Evolutionary conservation across 2,888 invertebrate species (phyloP).

Genomic region (Amphipoea lucens): DNA sequence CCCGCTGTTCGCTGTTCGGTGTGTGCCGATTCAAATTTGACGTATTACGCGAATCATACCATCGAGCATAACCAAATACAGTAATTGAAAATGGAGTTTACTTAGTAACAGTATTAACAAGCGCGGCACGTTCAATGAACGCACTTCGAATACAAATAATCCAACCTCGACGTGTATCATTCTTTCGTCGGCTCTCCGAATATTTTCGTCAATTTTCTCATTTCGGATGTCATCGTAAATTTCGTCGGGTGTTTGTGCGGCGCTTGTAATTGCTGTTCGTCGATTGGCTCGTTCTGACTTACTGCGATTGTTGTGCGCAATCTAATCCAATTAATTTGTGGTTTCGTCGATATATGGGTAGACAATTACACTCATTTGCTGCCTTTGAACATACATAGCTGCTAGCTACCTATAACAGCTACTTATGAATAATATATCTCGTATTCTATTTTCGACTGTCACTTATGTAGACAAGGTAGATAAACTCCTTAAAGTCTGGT

Average conservation of each 20-base stretch:
- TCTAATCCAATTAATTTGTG: slow-evolving; percentile 65
- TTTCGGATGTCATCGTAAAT: slow-evolving; percentile 71
- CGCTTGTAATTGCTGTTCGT: slow-evolving; percentile 55
- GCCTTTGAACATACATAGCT: slow-evolving; percentile 19
- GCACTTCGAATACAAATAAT: slow-evolving; percentile 85
- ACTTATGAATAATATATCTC: background rate
- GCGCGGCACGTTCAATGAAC: slow-evolving; percentile 82
- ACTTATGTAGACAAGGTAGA: background rate
- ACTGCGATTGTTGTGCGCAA: slow-evolving; percentile 62
- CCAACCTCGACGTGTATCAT: slow-evolving; percentile 77
- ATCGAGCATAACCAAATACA: slow-evolving; percentile 74
- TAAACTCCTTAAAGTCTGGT: background rate
- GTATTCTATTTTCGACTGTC: slow-evolving; percentile 1
- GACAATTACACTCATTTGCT: slow-evolving; percentile 41
- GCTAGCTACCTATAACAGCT: background rate
- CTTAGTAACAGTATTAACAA: slow-evolving; percentile 82
- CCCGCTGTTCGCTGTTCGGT: slow-evolving; percentile 69
- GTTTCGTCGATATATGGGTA: slow-evolving; percentile 40
- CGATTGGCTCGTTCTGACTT: slow-evolving; percentile 60
- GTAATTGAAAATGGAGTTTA: slow-evolving; percentile 86
- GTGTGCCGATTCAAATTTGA: slow-evolving; percentile 69
- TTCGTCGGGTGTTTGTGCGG: slow-evolving; percentile 59
- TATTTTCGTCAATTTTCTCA: slow-evolving; percentile 75
- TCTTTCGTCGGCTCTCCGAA: slow-evolving; percentile 72
- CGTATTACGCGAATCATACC: slow-evolving; percentile 73